Evolutionary conservation across 2,888 invertebrate species (phyloP).

Genomic region (Carterocephalus palaemon): DNA sequence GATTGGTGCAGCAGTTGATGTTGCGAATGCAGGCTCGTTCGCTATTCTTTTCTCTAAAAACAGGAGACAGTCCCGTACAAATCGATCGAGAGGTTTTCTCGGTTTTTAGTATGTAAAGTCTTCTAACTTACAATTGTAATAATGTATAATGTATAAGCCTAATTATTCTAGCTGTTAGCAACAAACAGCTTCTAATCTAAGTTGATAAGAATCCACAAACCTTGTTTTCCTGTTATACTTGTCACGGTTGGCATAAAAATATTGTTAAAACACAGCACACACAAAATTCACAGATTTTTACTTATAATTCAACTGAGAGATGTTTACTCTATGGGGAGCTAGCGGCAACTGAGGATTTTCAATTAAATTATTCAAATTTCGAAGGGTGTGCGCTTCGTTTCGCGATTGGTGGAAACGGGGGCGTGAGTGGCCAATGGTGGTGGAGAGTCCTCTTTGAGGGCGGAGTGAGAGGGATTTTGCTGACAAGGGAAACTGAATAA

Average conservation of each 20-base stretch:
- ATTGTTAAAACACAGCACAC: conserved; percentile 23
- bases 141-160: too few species aligned
- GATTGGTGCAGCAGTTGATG: too few species aligned
- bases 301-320: not conserved
- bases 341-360: conserved; percentile 47
- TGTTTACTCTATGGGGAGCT: conserved; percentile 31
- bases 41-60: too few species aligned
- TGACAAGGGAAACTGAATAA: not conserved
- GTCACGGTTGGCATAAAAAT: conserved; percentile 68
- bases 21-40: too few species aligned
- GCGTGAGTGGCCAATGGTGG: conserved; percentile 9
- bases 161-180: too few species aligned
- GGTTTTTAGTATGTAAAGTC: too few species aligned
- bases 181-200: too few species aligned
- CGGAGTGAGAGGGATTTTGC: conserved; percentile 34
- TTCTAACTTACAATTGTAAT: too few species aligned
- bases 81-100: too few species aligned
- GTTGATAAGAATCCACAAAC: conserved; percentile 30
- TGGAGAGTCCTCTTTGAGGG: conserved; percentile 29
- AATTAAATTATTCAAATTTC: conserved; percentile 49
- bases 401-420: conserved; percentile 55
- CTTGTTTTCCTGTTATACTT: conserved; percentile 41
- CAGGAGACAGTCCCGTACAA: too few species aligned
- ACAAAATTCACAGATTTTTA: conserved; percentile 1
- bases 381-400: conserved; percentile 42